Evolutionary conservation across 2,888 invertebrate species (phyloP), one percentile per base, ranked within the genome.

Genomic region (Polymixis lichenea): DNA sequence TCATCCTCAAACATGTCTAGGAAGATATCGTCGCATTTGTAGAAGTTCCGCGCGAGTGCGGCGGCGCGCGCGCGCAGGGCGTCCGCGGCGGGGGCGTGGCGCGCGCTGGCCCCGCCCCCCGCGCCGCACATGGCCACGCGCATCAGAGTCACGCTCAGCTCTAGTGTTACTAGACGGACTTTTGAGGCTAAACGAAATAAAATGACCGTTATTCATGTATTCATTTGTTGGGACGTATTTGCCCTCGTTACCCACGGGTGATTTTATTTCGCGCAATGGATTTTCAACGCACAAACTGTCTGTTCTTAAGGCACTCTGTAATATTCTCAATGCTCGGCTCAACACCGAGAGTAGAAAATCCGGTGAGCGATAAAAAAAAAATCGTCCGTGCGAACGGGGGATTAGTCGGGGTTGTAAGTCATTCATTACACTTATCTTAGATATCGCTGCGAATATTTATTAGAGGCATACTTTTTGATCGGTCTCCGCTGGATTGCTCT

Each of bases 1-100:
- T 99, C 99, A 93, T 99, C 99, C 95, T 99, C 99, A 94, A 99
- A 99, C 97, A 99, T 98, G 93, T 99, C 99, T 77, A 99, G 96
- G 95, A 99, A 99, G 89, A 99, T 99, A 91, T 99, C 99, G 95
- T 99, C 99, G 89, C 98, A 98, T 97, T 99, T 99, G 95, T 99
- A 99, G 95, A 99, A 99, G 96, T 98, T 99, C 67, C 99, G 97
- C 22, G 99, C 97, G 51, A 98, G 97, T 0, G 98, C 97, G 70
- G 98, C 98, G 86, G 99, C 98, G 98, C 90, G 98, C 95, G 94
- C 98, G 97, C 86, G 98, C 96, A 88, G 97, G 94, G 86, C 90
- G 90, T 94, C 97, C 4, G 92, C 94, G 32, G 86, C 97, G 96
- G 90, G 98, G 94, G 93, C 98, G 98, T 91, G 98, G 0, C 94